Percentiles rank a stretch among this genome's conserved stretches.
Conservation (phyloP, 2,888 invertebrate species). For the Clistopyga incitator region DNA sequence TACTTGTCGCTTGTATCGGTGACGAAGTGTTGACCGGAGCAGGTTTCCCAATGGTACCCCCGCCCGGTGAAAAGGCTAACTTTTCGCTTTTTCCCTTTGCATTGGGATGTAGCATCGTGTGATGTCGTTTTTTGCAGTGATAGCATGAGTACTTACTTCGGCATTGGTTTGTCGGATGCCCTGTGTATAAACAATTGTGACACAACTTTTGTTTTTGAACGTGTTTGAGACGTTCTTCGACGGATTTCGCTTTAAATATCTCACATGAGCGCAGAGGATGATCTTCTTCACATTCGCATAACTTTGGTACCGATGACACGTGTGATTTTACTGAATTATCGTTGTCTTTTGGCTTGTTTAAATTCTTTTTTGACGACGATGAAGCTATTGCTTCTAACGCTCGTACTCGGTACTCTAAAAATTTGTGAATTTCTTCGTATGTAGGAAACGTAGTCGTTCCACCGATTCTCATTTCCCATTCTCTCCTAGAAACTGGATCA, state of each 20-base stretch:
- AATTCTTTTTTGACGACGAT: background rate
- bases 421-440: no score
- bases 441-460: no score
- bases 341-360: conserved; percentile 4
- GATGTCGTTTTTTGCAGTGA: conserved; percentile 43
- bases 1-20: background rate
- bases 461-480: no score
- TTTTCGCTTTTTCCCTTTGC: conserved; percentile 31
- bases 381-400: conserved; percentile 36
- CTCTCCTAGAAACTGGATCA: no score
- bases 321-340: conserved; percentile 21
- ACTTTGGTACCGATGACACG: conserved; percentile 32
- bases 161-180: conserved; percentile 41
- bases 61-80: background rate
- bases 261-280: conserved; percentile 28
- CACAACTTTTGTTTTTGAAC: conserved; percentile 32
- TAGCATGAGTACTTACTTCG: conserved; percentile 39
- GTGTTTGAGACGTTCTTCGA: conserved; percentile 19
- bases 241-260: conserved; percentile 19
- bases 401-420: conserved; percentile 33
- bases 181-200: conserved; percentile 22
- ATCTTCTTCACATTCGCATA: conserved; percentile 33
- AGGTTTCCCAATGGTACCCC: background rate
- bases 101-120: conserved; percentile 33
- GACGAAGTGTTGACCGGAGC: background rate